Conservation (phyloP, 37 sponge, comb jelly and placozoan species). For the Cliona cf. orientalis region DNA sequence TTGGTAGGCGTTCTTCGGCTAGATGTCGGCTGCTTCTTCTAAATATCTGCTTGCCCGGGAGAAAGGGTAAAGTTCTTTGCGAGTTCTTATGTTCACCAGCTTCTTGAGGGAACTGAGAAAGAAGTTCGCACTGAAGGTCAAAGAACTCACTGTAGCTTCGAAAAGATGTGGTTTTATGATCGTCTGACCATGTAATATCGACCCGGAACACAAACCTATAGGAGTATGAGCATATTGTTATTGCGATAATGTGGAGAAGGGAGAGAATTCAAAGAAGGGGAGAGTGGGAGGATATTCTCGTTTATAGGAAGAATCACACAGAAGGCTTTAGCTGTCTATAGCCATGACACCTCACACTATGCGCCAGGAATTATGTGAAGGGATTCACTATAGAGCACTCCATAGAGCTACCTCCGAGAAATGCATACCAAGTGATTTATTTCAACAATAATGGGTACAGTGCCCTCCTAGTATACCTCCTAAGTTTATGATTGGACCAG, state of each 20-base stretch:
- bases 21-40: constrained; percentile 57
- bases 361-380: no score
- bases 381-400: no score
- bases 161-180: constrained; percentile 34
- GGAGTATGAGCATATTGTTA: no score
- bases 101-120: constrained; percentile 80
- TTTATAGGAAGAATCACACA: no score
- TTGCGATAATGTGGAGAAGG: neutral
- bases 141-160: constrained; percentile 85
- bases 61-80: constrained; percentile 62
- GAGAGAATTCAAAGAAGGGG: neutral
- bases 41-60: constrained; percentile 84
- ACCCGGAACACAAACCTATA: constrained; percentile 62
- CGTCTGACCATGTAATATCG: constrained; percentile 72
- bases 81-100: constrained; percentile 52
- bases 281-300: no score
- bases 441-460: no score
- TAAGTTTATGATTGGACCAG: no score
- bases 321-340: no score
- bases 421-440: no score
- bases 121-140: constrained; percentile 80
- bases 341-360: no score
- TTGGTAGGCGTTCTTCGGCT: constrained; percentile 70
- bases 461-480: no score
- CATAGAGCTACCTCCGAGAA: no score